Conservation (phyloP, 2,888 invertebrate species). For the Abrostola tripartita region DNA sequence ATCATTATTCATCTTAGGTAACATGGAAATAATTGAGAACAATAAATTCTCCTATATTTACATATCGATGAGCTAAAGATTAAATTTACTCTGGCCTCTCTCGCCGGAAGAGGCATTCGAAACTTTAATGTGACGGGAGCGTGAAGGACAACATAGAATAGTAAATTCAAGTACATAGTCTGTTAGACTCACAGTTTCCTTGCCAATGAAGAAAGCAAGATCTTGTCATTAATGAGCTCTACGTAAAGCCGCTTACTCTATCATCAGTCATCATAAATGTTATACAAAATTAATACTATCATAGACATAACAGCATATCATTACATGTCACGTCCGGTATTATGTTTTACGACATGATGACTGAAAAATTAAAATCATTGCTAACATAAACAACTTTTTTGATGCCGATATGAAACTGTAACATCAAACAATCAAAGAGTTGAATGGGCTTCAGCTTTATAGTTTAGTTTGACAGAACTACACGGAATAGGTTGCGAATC, state of each 20-base stretch:
- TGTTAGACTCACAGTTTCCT: constrained; percentile 22
- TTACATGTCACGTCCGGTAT: constrained; percentile 67
- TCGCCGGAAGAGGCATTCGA: constrained; percentile 37
- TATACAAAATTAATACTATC: constrained; percentile 46
- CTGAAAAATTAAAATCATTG: constrained; percentile 48
- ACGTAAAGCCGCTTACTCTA: constrained; percentile 11
- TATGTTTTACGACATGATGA: constrained; percentile 55
- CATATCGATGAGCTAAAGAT: constrained; percentile 13
- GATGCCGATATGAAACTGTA: constrained; percentile 10
- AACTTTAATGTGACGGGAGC: constrained; percentile 24
- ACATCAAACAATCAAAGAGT: constrained; percentile 21
- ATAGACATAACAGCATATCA: constrained; percentile 59
- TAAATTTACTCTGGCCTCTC: constrained; percentile 36
- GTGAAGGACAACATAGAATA: constrained; percentile 32
- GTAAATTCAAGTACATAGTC: constrained; percentile 13
- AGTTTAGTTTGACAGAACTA: constrained; percentile 29
- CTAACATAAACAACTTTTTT: constrained; percentile 12
- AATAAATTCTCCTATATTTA: constrained; percentile 18
- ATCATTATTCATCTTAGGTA: constrained; percentile 6
- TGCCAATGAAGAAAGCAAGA: constrained; percentile 19
- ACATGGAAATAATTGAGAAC: constrained; percentile 8
- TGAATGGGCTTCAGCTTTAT: constrained; percentile 29
- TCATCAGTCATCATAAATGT: constrained; percentile 33
- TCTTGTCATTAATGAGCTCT: constrained; percentile 8
- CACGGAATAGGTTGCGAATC: constrained; percentile 32